These are phyloP conservation scores for Numenius phaeopus DNA, from an alignment of 2,797 vertebrate genomes.

Conservation along the genomic window DNA sequence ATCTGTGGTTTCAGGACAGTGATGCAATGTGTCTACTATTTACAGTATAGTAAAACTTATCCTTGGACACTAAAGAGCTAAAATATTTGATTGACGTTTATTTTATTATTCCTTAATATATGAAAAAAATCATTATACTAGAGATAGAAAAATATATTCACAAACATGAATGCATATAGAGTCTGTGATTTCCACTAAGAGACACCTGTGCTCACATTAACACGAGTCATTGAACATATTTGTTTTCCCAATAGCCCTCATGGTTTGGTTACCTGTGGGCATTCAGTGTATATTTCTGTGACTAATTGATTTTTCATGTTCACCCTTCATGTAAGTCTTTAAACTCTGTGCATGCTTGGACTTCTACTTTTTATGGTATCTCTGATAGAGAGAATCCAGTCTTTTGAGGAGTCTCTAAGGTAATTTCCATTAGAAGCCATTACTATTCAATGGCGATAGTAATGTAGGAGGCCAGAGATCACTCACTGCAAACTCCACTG, in stretches of 20 bases:
- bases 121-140: background rate
- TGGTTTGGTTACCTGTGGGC: background rate
- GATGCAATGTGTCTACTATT: background rate
- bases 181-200: background rate
- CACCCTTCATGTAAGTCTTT: background rate
- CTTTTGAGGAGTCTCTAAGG: background rate
- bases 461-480: slow-evolving; percentile 15
- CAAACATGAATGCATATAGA: background rate
- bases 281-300: background rate
- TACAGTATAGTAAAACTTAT: background rate
- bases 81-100: background rate
- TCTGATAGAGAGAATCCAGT: background rate
- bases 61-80: background rate
- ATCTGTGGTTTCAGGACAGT: background rate
- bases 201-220: background rate
- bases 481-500: background rate
- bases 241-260: background rate
- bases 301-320: background rate
- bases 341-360: background rate
- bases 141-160: background rate
- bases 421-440: background rate
- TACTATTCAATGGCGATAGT: background rate
- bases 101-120: background rate
- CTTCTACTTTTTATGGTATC: background rate
- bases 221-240: background rate